Conservation (phyloP, 2,888 invertebrate genomes). For the Schrankia costaestrigalis region DNA sequence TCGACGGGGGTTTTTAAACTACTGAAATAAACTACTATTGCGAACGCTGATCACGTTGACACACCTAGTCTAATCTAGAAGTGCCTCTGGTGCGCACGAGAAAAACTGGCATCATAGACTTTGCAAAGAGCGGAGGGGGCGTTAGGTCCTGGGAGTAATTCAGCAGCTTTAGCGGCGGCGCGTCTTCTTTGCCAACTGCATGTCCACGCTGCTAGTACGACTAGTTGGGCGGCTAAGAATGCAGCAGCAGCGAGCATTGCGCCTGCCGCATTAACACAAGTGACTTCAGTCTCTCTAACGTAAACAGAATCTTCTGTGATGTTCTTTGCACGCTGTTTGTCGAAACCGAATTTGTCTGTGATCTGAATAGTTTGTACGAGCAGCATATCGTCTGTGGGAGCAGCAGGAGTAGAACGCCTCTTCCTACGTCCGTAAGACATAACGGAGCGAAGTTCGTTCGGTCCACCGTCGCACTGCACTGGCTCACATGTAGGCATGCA, state of each 20-base stretch:
- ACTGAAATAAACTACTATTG: constrained; percentile 76
- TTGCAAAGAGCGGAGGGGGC: constrained; percentile 86
- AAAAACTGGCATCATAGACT: constrained; percentile 92
- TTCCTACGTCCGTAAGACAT: constrained; percentile 91
- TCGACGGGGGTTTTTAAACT: constrained; percentile 73
- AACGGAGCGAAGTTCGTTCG: constrained; percentile 90
- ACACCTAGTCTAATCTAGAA: constrained; percentile 63
- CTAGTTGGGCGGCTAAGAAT: constrained; percentile 92
- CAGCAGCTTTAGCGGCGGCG: constrained; percentile 83
- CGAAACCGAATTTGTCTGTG: constrained; percentile 94
- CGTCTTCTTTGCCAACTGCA: constrained; percentile 92
- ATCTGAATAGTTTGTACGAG: constrained; percentile 95
- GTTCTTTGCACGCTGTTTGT: constrained; percentile 83
- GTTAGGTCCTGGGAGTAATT: constrained; percentile 84
- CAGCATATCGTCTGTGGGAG: constrained; percentile 88
- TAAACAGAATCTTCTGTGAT: constrained; percentile 86
- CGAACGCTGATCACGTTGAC: constrained; percentile 71
- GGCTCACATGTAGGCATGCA: constrained; percentile 97
- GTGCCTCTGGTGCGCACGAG: constrained; percentile 84
- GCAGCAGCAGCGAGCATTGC: constrained; percentile 92
- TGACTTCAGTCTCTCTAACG: constrained; percentile 81
- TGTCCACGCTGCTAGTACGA: constrained; percentile 93
- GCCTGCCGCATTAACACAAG: constrained; percentile 89
- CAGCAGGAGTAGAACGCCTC: constrained; percentile 83
- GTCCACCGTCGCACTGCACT: constrained; percentile 93